These are phyloP conservation scores for Altica lythri DNA, from an alignment of 2,888 invertebrate species.

Conservation along the genomic window DNA sequence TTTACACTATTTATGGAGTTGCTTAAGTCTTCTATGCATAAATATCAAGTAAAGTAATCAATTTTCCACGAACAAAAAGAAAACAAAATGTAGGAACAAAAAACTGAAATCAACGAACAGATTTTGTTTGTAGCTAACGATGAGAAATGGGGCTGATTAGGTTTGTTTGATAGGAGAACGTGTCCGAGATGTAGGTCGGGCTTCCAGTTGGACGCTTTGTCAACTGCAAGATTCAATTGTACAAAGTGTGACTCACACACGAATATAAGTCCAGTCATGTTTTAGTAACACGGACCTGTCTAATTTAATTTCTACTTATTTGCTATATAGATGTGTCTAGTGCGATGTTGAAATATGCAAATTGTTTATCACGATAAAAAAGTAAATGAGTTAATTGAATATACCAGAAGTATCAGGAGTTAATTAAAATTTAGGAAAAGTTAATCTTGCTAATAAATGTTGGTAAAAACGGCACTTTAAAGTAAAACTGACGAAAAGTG, in stretches of 20 bases:
- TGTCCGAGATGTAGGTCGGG: slow-evolving; percentile 43
- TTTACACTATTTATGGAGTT: too few relatives aligned
- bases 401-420: too few relatives aligned
- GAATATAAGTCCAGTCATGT: slow-evolving; percentile 19
- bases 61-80: slow-evolving; percentile 1
- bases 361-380: too few relatives aligned
- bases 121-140: slow-evolving; percentile 42
- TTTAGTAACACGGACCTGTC: neutral
- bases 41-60: too few relatives aligned
- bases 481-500: too few relatives aligned
- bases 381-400: too few relatives aligned
- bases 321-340: too few relatives aligned
- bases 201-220: slow-evolving; percentile 45
- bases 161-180: slow-evolving; percentile 39
- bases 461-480: too few relatives aligned
- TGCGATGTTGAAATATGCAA: too few relatives aligned
- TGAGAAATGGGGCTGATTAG: slow-evolving; percentile 45
- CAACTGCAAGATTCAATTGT: slow-evolving; percentile 48
- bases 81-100: slow-evolving; percentile 28
- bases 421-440: too few relatives aligned
- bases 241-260: slow-evolving; percentile 45
- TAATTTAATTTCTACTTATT: neutral
- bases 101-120: slow-evolving; percentile 34
- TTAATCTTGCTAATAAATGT: too few relatives aligned
- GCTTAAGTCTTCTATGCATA: too few relatives aligned